phyloP scores from a whole-genome alignment of 1,140 invertebrate genomes.

The silkworm (Bombyx mori) region ASM3026992v2 NC_085135.1:719501-720000 shows the following conservation, averaged over 20 bases:
- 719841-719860: not conserved
- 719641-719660: conserved; percentile 14
- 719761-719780: not conserved
- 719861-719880: too few relatives aligned
- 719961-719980: conserved; percentile 21
- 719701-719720: conserved; percentile 13
- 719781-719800: conserved; percentile 4
- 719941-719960: conserved; percentile 15
- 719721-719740: not conserved
- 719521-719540: not conserved
- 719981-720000: conserved; percentile 13
- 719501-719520: not conserved
- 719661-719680: conserved; percentile 17
- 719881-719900: too few relatives aligned
- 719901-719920: conserved; percentile 2
- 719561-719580: conserved; percentile 7
- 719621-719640: conserved; percentile 15
- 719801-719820: conserved; percentile 10
- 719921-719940: conserved; percentile 10
- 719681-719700: conserved; percentile 17
- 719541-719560: not conserved
- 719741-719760: not conserved
- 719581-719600: conserved; percentile 14
- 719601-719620: not conserved
- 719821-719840: conserved; percentile 13